These are phyloP conservation scores for Echinometra lucunter DNA, from an alignment of 53 echinoderm and acorn worm genomes.

Conservation along the genomic window DNA sequence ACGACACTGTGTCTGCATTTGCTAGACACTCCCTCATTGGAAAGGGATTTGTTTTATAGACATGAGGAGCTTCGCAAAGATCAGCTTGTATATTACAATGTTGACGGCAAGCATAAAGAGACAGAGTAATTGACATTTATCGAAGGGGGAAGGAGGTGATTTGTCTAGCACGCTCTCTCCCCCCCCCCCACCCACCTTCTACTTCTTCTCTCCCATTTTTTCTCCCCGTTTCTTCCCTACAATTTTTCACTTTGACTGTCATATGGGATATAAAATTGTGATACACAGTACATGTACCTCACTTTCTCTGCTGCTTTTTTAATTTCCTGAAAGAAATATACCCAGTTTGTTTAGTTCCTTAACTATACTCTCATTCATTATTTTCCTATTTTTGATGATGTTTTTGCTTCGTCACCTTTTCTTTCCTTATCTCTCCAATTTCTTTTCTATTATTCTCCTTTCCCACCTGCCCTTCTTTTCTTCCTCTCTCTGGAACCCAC, in stretches of 20 bases:
- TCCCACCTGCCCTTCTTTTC: not conserved
- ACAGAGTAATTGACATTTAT: slow-evolving; percentile 8
- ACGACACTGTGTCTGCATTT: not conserved
- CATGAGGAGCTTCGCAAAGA: not conserved
- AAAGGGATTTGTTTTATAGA: not conserved
- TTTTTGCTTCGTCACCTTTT: no score
- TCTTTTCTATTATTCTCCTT: no score
- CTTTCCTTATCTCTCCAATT: no score
- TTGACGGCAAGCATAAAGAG: not conserved
- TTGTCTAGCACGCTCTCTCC: not conserved
- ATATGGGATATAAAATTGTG: no score
- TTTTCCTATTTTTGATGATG: no score
- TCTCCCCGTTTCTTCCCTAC: not conserved
- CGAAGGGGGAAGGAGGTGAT: not conserved
- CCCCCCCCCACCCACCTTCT: not conserved
- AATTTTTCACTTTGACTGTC: no score
- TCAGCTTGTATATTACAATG: not conserved
- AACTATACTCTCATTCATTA: no score
- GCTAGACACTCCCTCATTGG: not conserved
- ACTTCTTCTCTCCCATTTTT: not conserved
- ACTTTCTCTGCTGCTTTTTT: no score
- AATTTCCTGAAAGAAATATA: no score
- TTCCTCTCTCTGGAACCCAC: not conserved
- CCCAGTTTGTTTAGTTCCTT: no score
- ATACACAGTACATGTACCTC: no score